Base-by-base conservation (phyloP, 2,888 invertebrate genomes). In the Scaptomyza flava region DNA sequence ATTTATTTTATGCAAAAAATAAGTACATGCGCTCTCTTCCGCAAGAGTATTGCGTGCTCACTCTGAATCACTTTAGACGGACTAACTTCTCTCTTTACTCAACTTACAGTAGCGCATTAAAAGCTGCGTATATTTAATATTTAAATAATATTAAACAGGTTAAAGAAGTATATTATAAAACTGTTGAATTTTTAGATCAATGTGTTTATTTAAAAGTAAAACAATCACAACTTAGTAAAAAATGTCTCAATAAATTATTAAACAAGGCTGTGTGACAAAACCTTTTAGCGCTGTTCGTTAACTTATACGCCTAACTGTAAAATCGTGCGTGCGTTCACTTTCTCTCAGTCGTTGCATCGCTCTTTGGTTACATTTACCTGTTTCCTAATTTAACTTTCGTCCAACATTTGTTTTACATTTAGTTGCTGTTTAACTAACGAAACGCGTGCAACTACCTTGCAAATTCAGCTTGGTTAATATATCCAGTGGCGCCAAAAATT, bases 321-420 rank as follows among this genome's bases (percentile, higher is more conserved):
- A 41, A 67, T 52, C 60, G 71, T 77, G 71, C 66, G 65, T 76
- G 63, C 71, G 64, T 43, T 59, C 59, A 72, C 79, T 79, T 79
- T 81, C 78, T 79, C 73, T 80, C 77, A 81, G 78, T 69, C 79
- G 77, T 76, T 81, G 76, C 73, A 62, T 62, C 50, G 79, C 79
- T 81, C 80, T 80, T 74, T 67, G 79, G 69, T 64, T 68, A 70
- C 76, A 73, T 51, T 79, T 65, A 67, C 63, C 76, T 80, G 76
- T 71, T 79, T 69, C 75, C 79, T 74, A 77, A 69, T 81, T 79
- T 81, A 68, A 70, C 51, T 72, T 78, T 54, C 63, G 68, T 58
- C 42, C 60, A 53, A 57, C 47, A 54, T 74, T 77, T 66, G 31
- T 66, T 62, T 72, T 65, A 48, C 45, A 51, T 65, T 79, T 65